Percentiles rank a stretch among this genome's conserved stretches.
phyloP scores from a whole-genome alignment of 2,113 vertebrate genomes.

The Anguilla japonica region DNA sequence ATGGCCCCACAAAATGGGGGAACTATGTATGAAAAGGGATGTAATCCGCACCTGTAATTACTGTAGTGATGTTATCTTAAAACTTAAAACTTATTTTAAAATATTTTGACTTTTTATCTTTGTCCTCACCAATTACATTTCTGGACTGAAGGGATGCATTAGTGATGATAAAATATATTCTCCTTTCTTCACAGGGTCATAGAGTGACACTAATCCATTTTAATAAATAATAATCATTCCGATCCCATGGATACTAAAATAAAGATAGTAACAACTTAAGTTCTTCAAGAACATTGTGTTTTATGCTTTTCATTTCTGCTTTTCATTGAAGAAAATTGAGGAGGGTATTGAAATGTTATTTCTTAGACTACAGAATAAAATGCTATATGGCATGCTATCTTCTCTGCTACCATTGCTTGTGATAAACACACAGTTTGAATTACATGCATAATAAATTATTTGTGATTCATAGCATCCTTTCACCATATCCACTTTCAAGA shows the following conservation, averaged over 20 bases:
- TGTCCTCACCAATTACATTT: no score
- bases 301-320: slow-evolving; percentile 14
- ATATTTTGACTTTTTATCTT: no score
- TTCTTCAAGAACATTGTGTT: slow-evolving; percentile 9
- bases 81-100: no score
- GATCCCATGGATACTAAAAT: slow-evolving; percentile 7
- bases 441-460: no score
- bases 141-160: slow-evolving; percentile 62
- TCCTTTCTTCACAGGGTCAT: slow-evolving; percentile 63
- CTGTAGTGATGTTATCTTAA: no score
- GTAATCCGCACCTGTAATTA: no score
- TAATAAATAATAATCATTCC: slow-evolving; percentile 56
- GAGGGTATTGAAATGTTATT: slow-evolving; percentile 5
- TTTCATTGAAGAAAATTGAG: slow-evolving; percentile 6
- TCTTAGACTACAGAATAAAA: slow-evolving; percentile 10
- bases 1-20: no score
- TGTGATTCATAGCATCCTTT: no score
- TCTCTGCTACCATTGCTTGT: not conserved
- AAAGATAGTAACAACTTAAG: not conserved
- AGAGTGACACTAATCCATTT: slow-evolving; percentile 66
- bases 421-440: no score
- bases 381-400: not conserved
- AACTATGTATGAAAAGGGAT: no score
- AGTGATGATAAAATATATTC: slow-evolving; percentile 69
- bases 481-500: no score